A percentile compares a stretch with the other conserved stretches of the same genome.
Conservation (phyloP, 92 coral and sea anemone species). For the Bergia sp. region DNA sequence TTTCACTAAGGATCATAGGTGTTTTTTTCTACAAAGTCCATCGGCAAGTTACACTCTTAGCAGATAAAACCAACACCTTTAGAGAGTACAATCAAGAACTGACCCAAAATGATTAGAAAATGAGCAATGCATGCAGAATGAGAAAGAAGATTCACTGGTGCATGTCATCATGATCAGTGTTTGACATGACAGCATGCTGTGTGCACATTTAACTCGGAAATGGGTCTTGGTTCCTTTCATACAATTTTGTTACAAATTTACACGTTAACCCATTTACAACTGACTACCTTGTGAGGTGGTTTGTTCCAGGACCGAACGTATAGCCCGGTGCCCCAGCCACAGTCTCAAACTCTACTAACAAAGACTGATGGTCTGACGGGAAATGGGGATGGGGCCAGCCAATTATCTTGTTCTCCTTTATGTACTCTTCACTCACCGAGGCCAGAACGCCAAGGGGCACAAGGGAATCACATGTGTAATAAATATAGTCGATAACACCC, state of each 20-base stretch:
- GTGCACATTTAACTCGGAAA: conserved; percentile 14
- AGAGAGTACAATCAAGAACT: background rate
- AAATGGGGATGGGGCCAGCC: conserved; percentile 99
- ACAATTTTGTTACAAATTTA: conserved; percentile 88
- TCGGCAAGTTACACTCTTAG: background rate
- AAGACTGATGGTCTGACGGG: conserved; percentile 97
- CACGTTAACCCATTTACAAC: conserved; percentile 51
- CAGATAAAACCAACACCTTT: background rate
- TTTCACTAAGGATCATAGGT: too few species aligned
- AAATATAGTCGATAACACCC: conserved; percentile 96
- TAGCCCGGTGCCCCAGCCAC: conserved; percentile 75
- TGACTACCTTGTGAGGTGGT: conserved; percentile 70
- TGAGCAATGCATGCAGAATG: background rate
- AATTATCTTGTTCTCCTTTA: conserved; percentile 85
- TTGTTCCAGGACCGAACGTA: conserved; percentile 66
- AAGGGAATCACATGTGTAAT: conserved; percentile 83
- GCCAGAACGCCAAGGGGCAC: conserved; percentile 84
- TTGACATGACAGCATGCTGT: conserved; percentile 8
- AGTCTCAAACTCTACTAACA: conserved; percentile 95
- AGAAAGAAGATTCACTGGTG: conserved; percentile 13
- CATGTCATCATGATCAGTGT: conserved; percentile 2
- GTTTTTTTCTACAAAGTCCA: background rate
- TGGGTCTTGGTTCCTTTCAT: conserved; percentile 50
- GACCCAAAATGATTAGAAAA: background rate
- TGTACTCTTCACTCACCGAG: conserved; percentile 84